Evolutionary conservation across 2,888 invertebrate genomes (phyloP).

Genomic region (Lepidonotus clava): DNA sequence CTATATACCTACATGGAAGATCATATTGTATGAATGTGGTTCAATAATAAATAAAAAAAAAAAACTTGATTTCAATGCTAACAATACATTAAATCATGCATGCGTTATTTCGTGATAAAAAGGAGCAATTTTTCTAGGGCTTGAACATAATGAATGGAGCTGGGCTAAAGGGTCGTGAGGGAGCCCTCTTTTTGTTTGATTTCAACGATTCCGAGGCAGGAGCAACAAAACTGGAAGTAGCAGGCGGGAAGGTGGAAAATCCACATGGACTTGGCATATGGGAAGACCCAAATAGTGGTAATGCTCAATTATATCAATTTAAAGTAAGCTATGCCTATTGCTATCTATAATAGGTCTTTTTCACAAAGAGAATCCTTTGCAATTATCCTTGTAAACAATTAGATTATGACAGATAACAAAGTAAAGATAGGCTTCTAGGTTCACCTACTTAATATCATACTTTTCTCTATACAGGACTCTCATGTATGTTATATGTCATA

Average conservation of each 20-base stretch:
- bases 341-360: not conserved
- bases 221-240: not conserved
- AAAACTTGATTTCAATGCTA: no score
- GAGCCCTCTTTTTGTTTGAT: slow-evolving; percentile 16
- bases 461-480: not conserved
- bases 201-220: slow-evolving; percentile 4
- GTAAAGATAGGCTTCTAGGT: not conserved
- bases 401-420: not conserved
- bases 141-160: not conserved
- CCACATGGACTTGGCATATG: slow-evolving; percentile 19
- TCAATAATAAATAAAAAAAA: not conserved
- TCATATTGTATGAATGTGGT: not conserved
- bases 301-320: not conserved
- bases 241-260: not conserved
- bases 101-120: no score
- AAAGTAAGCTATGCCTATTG: not conserved
- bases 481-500: not conserved
- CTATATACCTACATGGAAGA: no score
- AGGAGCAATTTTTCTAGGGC: no score
- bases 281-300: slow-evolving; percentile 27
- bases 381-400: not conserved
- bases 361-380: not conserved
- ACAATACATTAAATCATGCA: not conserved
- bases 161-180: not conserved
- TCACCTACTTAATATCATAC: not conserved